These are phyloP conservation scores for Trachurus trachurus DNA, from an alignment of 2,797 vertebrate species.

Conservation along the genomic window DNA sequence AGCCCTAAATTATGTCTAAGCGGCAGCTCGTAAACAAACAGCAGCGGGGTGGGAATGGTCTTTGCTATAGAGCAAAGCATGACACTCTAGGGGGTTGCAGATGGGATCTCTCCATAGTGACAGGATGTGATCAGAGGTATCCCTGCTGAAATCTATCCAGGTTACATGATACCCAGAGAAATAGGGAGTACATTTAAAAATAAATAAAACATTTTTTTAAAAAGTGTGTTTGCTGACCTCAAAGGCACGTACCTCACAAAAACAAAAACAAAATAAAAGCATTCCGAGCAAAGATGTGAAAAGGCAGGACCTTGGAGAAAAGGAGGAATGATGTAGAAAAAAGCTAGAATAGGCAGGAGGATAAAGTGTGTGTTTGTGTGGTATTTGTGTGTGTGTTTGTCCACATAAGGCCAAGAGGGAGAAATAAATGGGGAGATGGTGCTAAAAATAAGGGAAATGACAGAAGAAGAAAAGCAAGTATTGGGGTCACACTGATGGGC, in stretches of 20 bases:
- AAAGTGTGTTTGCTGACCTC: constrained; percentile 65
- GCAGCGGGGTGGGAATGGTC: constrained; percentile 82
- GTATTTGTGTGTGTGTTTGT: constrained; percentile 32
- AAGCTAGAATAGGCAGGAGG: constrained; percentile 8
- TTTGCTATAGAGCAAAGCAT: constrained; percentile 67
- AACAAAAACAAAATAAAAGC: constrained; percentile 38
- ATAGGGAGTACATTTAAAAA: constrained; percentile 40
- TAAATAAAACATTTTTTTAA: constrained; percentile 2
- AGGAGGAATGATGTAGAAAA: constrained; percentile 51
- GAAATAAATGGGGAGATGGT: constrained; percentile 68
- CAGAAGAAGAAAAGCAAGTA: constrained; percentile 77
- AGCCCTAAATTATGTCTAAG: constrained; percentile 83
- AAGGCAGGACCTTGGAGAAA: constrained; percentile 73
- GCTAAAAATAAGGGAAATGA: constrained; percentile 74
- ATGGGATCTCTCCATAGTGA: constrained; percentile 84
- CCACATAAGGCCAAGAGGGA: constrained; percentile 65
- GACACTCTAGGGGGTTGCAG: constrained; percentile 81
- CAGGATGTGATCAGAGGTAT: constrained; percentile 79
- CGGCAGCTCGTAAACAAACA: constrained; percentile 84
- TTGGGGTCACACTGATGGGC: constrained; percentile 84
- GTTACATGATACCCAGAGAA: constrained; percentile 75
- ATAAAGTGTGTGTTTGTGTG: constrained; percentile 31
- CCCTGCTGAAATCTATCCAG: constrained; percentile 84
- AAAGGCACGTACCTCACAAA: constrained; percentile 56
- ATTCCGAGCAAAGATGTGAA: constrained; percentile 66